A percentile compares a stretch with the other conserved stretches of the same genome.
Conservation (phyloP, 2,113 vertebrate genomes). For the Chaenogobius annularis region DNA sequence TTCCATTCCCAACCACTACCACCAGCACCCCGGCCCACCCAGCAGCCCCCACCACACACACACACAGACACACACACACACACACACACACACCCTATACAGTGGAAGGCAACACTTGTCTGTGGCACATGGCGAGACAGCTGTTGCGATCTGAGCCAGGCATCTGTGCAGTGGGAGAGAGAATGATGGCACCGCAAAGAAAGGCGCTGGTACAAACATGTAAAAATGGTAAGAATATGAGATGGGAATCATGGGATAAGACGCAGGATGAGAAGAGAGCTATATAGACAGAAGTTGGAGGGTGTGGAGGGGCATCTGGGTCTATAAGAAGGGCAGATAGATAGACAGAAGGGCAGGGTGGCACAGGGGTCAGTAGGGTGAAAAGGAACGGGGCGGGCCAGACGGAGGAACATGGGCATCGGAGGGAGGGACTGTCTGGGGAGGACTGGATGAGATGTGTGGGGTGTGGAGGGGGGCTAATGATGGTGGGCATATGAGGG, state of each 20-base stretch:
- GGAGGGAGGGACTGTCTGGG: constrained; percentile 57
- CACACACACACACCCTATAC: constrained; percentile 29
- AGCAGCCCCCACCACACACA: constrained; percentile 13
- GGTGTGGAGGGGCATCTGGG: constrained; percentile 36
- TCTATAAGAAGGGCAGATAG: constrained; percentile 34
- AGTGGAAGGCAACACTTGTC: constrained; percentile 82
- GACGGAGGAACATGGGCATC: constrained; percentile 57
- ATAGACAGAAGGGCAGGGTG: constrained; percentile 66
- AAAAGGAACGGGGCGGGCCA: constrained; percentile 65
- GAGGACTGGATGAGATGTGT: background rate
- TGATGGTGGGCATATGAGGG: background rate
- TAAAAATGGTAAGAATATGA: constrained; percentile 42
- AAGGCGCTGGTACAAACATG: constrained; percentile 34
- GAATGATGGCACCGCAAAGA: constrained; percentile 22
- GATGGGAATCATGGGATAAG: constrained; percentile 8
- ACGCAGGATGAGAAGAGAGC: constrained; percentile 7
- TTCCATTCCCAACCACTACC: constrained; percentile 44
- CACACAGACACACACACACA: constrained; percentile 8
- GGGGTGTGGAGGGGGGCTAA: constrained; percentile 16
- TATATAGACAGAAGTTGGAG: constrained; percentile 22
- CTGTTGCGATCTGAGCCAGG: constrained; percentile 81
- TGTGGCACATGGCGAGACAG: constrained; percentile 82
- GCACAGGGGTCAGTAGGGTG: constrained; percentile 58
- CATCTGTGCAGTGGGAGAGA: constrained; percentile 78
- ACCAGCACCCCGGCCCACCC: constrained; percentile 18